Base-by-base conservation (phyloP, 2,113 vertebrate species). In the Cyanoramphus novaezelandiae region DNA sequence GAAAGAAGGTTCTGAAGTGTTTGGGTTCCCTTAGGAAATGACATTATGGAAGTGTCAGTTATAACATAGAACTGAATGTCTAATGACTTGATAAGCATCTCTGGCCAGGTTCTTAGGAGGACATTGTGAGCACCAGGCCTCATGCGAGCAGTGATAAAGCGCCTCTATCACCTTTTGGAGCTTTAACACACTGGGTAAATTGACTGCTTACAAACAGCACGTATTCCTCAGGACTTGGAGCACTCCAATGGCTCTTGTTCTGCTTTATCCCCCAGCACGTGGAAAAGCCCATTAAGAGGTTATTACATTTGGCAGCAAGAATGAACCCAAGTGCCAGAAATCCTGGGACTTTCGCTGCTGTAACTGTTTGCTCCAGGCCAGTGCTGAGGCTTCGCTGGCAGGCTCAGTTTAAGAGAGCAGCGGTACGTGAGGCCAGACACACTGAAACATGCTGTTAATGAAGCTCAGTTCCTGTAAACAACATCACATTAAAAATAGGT, bases 401-500 rank as follows among this genome's bases (percentile, higher is more conserved):
- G 76, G 41, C 49, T 39, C 39, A 0, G 23, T 31, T 25, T 7
- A 28, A 27, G 53, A 46, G 87, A 72, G 68, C 5, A 77, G 94
- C 81, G n/a, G 87, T 92, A 96, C 90, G 90, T 95, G 94, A 96
- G 92, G 81, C 90, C 92, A 90, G 90, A 89, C 95, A 96, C 95
- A 92, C 90, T 59, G 68, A 91, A 63, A 35, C 27, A 2, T 31
- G 59, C 59, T 31, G 75, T 27, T 92, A 86, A 91, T 52, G 87
- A 76, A 76, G 88, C 90, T 77, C 63, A 81, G 92, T 96, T 96
- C 95, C 95, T 95, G 95, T 94, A 93, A 96, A 96, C 94, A 95
- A 91, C 63, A 52, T 13, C 50, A 65, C 60, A 91, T 91, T 79
- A 83, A 88, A 91, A 83, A 93, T 88, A 91, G 87, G 39, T 88